Evolutionary conservation across 2,113 vertebrate genomes (phyloP).

Genomic region (Paracanthobrama guichenoti): DNA sequence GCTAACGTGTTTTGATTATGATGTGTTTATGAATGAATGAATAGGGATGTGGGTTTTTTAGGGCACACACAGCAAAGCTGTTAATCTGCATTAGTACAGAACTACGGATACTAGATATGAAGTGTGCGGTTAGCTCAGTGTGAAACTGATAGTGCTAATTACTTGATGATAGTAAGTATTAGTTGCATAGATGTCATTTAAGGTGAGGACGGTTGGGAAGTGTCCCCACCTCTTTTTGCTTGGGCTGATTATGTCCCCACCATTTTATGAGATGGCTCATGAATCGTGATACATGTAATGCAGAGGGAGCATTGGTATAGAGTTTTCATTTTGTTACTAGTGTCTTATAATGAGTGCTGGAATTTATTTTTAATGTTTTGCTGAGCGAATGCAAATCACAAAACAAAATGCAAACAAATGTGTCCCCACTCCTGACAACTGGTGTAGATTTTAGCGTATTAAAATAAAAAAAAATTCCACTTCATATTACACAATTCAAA

Average conservation of each 20-base stretch:
- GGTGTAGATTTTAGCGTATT: too few relatives aligned
- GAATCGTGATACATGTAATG: too few relatives aligned
- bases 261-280: background rate
- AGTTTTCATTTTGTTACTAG: too few relatives aligned
- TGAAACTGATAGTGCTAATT: background rate
- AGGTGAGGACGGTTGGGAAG: background rate
- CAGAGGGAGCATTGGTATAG: too few relatives aligned
- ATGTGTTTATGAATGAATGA: conserved; percentile 10
- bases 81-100: background rate
- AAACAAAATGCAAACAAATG: too few relatives aligned
- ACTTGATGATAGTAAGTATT: background rate
- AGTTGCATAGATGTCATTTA: background rate
- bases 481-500: too few relatives aligned
- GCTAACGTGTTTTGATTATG: conserved; percentile 10
- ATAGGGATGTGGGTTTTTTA: background rate
- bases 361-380: too few relatives aligned
- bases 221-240: background rate
- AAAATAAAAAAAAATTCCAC: too few relatives aligned
- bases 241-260: background rate
- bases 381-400: too few relatives aligned
- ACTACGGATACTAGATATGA: background rate
- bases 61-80: background rate
- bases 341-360: too few relatives aligned
- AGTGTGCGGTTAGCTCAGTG: background rate
- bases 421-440: too few relatives aligned